Base-by-base conservation (phyloP, 2,888 invertebrate species). In the Macaria notata region DNA sequence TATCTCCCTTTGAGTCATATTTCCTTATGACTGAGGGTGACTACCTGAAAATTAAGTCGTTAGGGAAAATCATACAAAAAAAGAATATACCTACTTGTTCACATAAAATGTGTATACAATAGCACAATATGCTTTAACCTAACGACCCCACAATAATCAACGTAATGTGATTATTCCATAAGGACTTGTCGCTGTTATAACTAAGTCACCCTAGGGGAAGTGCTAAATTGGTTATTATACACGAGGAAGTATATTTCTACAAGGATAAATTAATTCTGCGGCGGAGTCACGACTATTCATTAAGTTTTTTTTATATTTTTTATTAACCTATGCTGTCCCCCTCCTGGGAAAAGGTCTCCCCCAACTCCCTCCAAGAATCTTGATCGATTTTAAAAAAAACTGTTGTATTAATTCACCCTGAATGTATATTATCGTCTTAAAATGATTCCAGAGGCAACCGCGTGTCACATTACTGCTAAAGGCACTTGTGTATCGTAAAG, bases 81-180 rank as follows among this genome's bases (percentile, higher is more conserved):
- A 38, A 38, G 3, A 8, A 36, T 36, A 36, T 5, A 36, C 4
- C 4, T 38, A 38, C 38, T 8, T 7, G 8, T 7, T 38, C 5
- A 38, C 8, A 5, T 38, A 8, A 7, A 5, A 5, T 38, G 3
- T 38, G 38, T 7, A 38, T 38, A 7, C 8, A 38, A 5, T 38
- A 7, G 8, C 38, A 38, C n/a, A n/a, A n/a, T 7, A 8, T 38
- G 38, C 19, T 7, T 38, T 38, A 8, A 3, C 38, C 38, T 5
- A 38, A 7, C 8, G 38, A 5, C 38, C 8, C 38, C 8, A 38
- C 8, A 2, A 38, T 52, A 52, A 52, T 52, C 31, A 52, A 46
- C 52, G 46, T 52, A 52, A 46, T 52, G 52, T 41, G 4, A 52
- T 52, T 41, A 46, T 41, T 8, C 46, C 31, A 19, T 9, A 31